A percentile compares a stretch with the other conserved stretches of the same genome.
Evolutionary conservation across 2,797 vertebrate genomes (phyloP).

Genomic region (Enteromius viviparus): DNA sequence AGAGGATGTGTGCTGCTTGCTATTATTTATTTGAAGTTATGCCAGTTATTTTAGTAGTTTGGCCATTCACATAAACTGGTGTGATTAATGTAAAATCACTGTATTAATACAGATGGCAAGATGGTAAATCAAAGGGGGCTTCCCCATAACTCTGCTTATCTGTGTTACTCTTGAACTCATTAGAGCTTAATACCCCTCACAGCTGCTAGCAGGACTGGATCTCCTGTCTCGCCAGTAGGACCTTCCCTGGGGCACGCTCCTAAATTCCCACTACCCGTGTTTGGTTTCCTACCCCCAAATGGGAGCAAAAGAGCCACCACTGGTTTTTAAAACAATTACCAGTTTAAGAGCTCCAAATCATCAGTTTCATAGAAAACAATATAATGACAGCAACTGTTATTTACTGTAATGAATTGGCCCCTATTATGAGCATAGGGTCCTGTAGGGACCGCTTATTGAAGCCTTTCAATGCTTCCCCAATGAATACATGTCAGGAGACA

Average conservation of each 20-base stretch:
- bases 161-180: slow-evolving; percentile 42
- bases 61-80: background rate
- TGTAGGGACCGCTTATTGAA: slow-evolving; percentile 72
- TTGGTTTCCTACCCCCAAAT: slow-evolving; percentile 56
- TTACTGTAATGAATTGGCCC: slow-evolving; percentile 75
- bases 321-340: slow-evolving; percentile 68
- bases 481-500: slow-evolving; percentile 77
- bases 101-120: slow-evolving; percentile 33
- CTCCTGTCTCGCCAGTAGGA: slow-evolving; percentile 29
- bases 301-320: slow-evolving; percentile 64
- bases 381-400: slow-evolving; percentile 70
- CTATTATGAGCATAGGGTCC: slow-evolving; percentile 68
- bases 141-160: slow-evolving; percentile 40
- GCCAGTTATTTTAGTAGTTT: slow-evolving; percentile 14
- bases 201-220: slow-evolving; percentile 38
- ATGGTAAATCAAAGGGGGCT: slow-evolving; percentile 17
- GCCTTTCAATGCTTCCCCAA: slow-evolving; percentile 68
- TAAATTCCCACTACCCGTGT: slow-evolving; percentile 52
- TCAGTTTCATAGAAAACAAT: slow-evolving; percentile 70
- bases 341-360: slow-evolving; percentile 69
- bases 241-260: slow-evolving; percentile 41
- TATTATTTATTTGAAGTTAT: background rate
- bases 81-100: slow-evolving; percentile 9
- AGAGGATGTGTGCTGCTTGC: background rate
- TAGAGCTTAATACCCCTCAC: slow-evolving; percentile 44